Conservation (phyloP, 2,113 vertebrate genomes). For the Nicator chloris region DNA sequence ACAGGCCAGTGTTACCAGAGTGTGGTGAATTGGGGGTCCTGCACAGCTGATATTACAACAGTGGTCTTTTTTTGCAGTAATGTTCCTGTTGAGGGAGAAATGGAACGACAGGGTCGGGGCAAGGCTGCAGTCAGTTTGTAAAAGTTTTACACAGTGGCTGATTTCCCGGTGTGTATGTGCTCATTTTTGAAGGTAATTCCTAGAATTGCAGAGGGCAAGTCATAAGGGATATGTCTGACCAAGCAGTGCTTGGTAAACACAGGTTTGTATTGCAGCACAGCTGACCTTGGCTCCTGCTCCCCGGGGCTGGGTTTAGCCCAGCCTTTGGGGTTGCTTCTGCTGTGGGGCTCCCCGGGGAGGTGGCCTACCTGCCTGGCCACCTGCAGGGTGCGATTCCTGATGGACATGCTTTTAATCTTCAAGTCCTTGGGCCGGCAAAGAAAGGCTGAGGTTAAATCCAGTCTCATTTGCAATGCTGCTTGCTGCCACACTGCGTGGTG, state of each 20-base stretch:
- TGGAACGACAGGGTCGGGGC: accelerated
- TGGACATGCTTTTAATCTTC: background rate
- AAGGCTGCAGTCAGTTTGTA: background rate
- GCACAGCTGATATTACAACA: background rate
- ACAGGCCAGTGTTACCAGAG: background rate
- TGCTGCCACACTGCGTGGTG: background rate
- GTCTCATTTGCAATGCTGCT: accelerated
- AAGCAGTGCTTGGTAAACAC: background rate
- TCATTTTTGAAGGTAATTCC: background rate
- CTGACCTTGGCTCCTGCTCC: background rate
- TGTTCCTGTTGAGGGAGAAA: background rate
- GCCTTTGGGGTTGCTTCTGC: background rate
- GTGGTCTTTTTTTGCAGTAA: background rate
- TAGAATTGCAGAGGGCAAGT: background rate
- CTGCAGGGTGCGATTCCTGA: background rate
- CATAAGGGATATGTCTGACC: background rate
- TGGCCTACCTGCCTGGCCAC: background rate
- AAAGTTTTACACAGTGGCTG: background rate
- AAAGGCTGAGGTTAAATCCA: background rate
- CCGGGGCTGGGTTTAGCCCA: background rate
- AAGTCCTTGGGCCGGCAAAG: background rate
- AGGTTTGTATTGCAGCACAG: background rate
- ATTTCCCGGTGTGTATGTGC: background rate
- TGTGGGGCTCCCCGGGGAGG: background rate
- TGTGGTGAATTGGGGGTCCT: background rate